Conservation (phyloP, 1,140 invertebrate species). For the Drosophila pruinosa region DNA sequence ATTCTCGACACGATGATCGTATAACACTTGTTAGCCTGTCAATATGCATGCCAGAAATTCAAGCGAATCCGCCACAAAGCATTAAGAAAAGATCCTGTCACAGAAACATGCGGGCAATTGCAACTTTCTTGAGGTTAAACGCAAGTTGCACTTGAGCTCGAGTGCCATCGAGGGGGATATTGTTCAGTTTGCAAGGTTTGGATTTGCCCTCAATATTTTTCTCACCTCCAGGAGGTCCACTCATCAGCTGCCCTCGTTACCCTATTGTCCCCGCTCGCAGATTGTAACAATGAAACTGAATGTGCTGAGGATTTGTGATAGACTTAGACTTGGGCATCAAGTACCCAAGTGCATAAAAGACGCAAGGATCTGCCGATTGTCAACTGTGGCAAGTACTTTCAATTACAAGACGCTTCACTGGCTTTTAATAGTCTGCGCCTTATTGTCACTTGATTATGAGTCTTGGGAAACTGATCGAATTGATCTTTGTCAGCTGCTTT, state of each 20-base stretch:
- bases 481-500: conserved; percentile 14
- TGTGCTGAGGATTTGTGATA: conserved; percentile 50
- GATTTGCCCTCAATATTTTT: conserved; percentile 73
- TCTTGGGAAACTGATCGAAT: not conserved
- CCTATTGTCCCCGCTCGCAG: conserved; percentile 50
- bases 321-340: conserved; percentile 74
- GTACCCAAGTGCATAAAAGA: conserved; percentile 48
- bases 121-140: conserved; percentile 82
- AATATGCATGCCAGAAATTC: conserved; percentile 45
- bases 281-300: conserved; percentile 67
- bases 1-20: conserved; percentile 48
- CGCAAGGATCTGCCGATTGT: conserved; percentile 22
- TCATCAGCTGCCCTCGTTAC: conserved; percentile 45
- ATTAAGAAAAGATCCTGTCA: conserved; percentile 10
- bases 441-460: conserved; percentile 43
- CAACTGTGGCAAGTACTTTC: conserved; percentile 38
- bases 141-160: conserved; percentile 69
- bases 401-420: conserved; percentile 60
- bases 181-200: conserved; percentile 44
- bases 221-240: conserved; percentile 80
- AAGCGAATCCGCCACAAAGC: conserved; percentile 46
- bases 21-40: conserved; percentile 77
- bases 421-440: conserved; percentile 47
- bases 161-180: conserved; percentile 19
- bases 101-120: conserved; percentile 74